phyloP scores from a whole-genome alignment of 2,113 vertebrate genomes.

The Chauna torquata region DNA sequence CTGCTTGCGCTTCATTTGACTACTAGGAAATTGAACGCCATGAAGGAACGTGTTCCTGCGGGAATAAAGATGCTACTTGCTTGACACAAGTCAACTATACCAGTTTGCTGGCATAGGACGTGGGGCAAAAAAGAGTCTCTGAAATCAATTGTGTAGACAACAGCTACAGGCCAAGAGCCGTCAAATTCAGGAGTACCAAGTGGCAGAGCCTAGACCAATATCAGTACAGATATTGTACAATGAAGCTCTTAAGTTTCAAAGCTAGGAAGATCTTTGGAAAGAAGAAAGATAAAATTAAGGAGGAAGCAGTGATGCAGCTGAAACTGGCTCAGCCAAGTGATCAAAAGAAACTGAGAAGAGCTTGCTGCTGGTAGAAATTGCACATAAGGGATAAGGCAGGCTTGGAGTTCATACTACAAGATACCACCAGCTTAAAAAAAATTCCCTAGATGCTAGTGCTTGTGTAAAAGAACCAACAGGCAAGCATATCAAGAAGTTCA shows the following conservation, averaged over 20 bases:
- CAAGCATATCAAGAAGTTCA: neutral
- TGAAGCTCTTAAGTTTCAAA: neutral
- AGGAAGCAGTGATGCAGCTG: neutral
- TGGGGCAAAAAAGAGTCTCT: too few relatives aligned
- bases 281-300: neutral
- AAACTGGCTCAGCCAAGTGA: neutral
- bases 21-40: neutral
- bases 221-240: neutral
- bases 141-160: neutral
- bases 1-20: neutral
- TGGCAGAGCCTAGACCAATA: neutral
- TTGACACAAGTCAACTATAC: neutral
- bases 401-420: neutral
- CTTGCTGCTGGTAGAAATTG: neutral
- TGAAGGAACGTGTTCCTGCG: neutral
- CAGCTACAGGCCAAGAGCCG: neutral
- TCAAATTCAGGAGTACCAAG: neutral
- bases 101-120: neutral
- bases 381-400: neutral
- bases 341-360: neutral
- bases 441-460: neutral
- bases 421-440: neutral
- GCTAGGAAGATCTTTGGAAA: neutral
- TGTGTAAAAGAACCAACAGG: neutral
- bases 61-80: neutral